Base-by-base conservation (phyloP, 2,113 vertebrate genomes). In the Nestor notabilis region DNA sequence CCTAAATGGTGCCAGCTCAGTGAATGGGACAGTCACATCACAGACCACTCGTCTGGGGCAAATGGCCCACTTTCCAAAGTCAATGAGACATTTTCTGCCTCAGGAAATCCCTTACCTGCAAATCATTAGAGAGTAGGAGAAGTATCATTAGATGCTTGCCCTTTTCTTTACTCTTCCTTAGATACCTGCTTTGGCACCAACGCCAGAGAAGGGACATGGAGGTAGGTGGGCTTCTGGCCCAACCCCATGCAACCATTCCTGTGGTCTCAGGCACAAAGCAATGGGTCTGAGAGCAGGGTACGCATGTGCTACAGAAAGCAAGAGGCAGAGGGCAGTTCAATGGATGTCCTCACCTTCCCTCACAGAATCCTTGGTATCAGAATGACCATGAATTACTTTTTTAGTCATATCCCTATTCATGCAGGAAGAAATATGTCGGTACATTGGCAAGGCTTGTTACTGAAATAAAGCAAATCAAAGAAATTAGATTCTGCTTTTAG, bases 11-110 rank as follows among this genome's bases (percentile, higher is more conserved):
- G 85, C 79, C 93, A 94, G 78, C 71, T 71, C 92, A 95, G 55
- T 83, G 92, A 97, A 96, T 88, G 85, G 79, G 79, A 94, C 83
- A 92, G 89, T 94, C 85, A 89, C 50, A 93, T 66, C 64, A 89
- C 85, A 93, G 90, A 92, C 90, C 90, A 90, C 79, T 90, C 19
- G 66, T 93, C 93, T 96, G 87, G 66, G 92, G 63, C 90, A 88
- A 92, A 83, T 2, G 3, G 86, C 74, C 78, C 90, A 91, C 56
- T 96, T 97, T 93, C 72, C 72, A 29, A 92, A 96, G 72, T 50
- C 47, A 86, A 4, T 23, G 56, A 88, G 55, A 82, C 1, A 3
- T 94, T 78, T 90, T 87, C 80, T 82, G 76, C 89, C 94, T 94
- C 89, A 91, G 81, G 83, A 96, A 96, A 75, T 68, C 69, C 94